These are phyloP conservation scores for Rhinolophus sinicus DNA, from an alignment of 2,113 vertebrate genomes.

Conservation along the genomic window DNA sequence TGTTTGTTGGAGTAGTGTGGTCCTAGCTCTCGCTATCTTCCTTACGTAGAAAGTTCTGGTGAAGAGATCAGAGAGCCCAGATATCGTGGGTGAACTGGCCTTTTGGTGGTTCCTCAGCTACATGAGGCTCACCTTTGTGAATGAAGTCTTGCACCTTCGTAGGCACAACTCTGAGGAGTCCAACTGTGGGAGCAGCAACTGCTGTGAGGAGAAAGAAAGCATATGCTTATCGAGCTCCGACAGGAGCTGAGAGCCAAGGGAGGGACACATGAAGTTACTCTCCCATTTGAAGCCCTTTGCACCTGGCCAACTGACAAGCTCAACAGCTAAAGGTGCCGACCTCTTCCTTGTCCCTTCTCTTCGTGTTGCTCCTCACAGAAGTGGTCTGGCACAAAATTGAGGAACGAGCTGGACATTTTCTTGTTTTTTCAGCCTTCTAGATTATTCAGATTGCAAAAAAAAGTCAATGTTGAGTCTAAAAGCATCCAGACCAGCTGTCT, in stretches of 20 bases:
- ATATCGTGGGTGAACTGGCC: too few species aligned
- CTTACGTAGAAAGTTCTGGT: not conserved
- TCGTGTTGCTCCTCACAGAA: not conserved
- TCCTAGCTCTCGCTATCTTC: not conserved
- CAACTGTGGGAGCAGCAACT: not conserved
- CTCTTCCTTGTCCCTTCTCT: not conserved
- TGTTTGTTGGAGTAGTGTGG: not conserved
- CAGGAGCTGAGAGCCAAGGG: not conserved
- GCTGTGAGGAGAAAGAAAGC: not conserved
- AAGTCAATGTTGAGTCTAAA: not conserved
- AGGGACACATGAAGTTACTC: not conserved
- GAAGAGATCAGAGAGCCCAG: not conserved
- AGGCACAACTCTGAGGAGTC: not conserved
- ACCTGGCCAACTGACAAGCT: not conserved
- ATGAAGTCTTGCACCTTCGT: not conserved
- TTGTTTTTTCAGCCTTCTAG: not conserved
- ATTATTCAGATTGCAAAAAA: slow-evolving; percentile 37
- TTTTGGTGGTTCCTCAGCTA: not conserved
- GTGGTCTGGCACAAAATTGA: not conserved
- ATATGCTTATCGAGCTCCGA: not conserved
- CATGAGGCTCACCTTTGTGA: not conserved
- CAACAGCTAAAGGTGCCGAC: not conserved
- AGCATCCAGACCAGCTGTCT: not conserved
- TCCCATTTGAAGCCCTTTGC: not conserved
- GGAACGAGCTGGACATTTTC: not conserved